phyloP scores from a whole-genome alignment of 2,888 invertebrate genomes.

The Dioctria rufipes region DNA sequence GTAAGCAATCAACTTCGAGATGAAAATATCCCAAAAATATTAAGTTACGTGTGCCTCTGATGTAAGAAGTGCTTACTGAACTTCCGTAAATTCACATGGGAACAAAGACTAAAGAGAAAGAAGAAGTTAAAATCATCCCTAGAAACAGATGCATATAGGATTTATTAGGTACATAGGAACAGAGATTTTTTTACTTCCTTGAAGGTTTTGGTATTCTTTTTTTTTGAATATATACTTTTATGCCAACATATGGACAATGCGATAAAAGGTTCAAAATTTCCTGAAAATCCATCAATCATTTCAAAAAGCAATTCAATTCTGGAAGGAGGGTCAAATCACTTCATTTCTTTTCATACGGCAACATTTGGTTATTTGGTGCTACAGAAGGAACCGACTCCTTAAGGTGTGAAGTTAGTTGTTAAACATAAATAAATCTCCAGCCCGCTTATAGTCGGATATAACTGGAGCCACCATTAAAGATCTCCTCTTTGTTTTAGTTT shows the following conservation, averaged over 20 bases:
- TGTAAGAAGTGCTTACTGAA: no score
- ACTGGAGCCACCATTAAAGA: neutral
- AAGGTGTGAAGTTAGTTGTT: conserved; percentile 3
- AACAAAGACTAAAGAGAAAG: no score
- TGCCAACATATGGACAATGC: neutral
- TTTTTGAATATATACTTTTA: no score
- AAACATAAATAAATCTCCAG: neutral
- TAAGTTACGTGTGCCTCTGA: no score
- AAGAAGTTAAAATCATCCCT: no score
- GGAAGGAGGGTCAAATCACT: neutral
- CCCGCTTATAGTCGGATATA: neutral
- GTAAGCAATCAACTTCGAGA: no score
- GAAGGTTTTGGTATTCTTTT: no score
- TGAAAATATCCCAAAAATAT: no score
- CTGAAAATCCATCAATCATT: neutral
- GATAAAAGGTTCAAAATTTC: neutral
- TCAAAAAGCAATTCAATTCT: neutral
- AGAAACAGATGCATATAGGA: no score
- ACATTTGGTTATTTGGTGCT: neutral
- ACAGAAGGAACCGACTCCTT: neutral
- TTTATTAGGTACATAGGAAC: no score
- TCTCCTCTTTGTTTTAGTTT: neutral
- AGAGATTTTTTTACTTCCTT: no score
- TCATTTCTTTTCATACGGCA: neutral
- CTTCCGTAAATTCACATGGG: no score